A percentile compares a stretch with the other conserved stretches of the same genome.
phyloP scores from a whole-genome alignment of 2,113 vertebrate species.

The Verasper variegatus region DNA sequence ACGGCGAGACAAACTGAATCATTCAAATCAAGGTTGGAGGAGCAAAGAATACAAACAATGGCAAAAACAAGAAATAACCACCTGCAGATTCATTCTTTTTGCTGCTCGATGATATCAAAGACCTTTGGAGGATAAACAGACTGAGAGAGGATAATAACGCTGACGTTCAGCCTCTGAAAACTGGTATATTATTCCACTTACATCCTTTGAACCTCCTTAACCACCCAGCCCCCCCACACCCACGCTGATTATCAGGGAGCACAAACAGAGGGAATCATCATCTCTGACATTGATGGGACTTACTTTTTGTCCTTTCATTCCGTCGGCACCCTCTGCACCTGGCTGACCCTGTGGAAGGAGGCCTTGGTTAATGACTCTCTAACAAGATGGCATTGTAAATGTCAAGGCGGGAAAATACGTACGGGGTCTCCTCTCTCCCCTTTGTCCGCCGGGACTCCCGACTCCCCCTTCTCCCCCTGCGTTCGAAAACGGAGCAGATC shows the following conservation, averaged over 20 bases:
- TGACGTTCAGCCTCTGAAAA: slow-evolving; percentile 16
- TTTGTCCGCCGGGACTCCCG: slow-evolving; percentile 77
- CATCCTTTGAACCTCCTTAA: neutral
- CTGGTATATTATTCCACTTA: neutral
- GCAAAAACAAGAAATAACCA: slow-evolving; percentile 23
- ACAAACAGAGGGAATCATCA: slow-evolving; percentile 53
- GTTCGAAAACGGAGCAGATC: slow-evolving; percentile 64
- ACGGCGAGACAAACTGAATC: slow-evolving; percentile 6
- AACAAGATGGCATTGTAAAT: slow-evolving; percentile 55
- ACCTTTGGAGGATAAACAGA: slow-evolving; percentile 10
- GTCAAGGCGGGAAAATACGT: slow-evolving; percentile 75
- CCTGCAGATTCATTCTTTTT: slow-evolving; percentile 22
- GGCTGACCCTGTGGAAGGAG: slow-evolving; percentile 81
- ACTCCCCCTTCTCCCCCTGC: slow-evolving; percentile 84
- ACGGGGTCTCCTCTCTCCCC: slow-evolving; percentile 87
- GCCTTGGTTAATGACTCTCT: slow-evolving; percentile 66
- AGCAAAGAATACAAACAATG: slow-evolving; percentile 22
- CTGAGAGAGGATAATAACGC: slow-evolving; percentile 1
- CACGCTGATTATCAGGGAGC: slow-evolving; percentile 3
- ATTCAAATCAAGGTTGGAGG: neutral
- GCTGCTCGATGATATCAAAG: slow-evolving; percentile 34
- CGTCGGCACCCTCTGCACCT: slow-evolving; percentile 74
- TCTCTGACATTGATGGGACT: slow-evolving; percentile 69
- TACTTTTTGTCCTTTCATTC: slow-evolving; percentile 88
- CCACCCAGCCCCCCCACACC: neutral